Conservation (phyloP, 2,888 invertebrate species). For the Didymodactylos carnosus region DNA sequence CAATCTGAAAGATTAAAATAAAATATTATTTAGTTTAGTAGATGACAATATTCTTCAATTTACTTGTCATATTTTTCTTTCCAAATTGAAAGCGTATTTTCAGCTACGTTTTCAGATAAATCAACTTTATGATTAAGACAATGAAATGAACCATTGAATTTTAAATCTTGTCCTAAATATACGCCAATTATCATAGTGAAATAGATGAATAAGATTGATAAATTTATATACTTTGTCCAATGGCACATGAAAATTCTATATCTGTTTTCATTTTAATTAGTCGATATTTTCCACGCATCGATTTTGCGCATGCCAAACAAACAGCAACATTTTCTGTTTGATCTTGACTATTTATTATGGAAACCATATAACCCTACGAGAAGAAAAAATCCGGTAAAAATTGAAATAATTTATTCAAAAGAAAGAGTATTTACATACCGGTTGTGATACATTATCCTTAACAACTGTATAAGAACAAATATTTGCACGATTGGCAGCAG, state of each 20-base stretch:
- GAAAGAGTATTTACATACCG: conserved; percentile 22
- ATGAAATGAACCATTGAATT: conserved; percentile 25
- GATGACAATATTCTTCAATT: background rate
- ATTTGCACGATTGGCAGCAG: conserved; percentile 30
- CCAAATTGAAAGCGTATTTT: conserved; percentile 26
- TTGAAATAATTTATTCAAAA: background rate
- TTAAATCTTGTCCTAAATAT: background rate
- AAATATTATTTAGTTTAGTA: background rate
- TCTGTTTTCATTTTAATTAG: conserved; percentile 22
- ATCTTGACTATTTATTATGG: conserved; percentile 18
- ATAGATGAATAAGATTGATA: background rate
- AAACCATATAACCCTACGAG: conserved; percentile 23
- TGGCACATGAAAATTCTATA: conserved; percentile 28
- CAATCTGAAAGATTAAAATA: conserved; percentile 17
- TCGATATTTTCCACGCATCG: conserved; percentile 29
- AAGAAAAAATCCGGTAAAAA: background rate
- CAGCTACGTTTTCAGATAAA: conserved; percentile 29
- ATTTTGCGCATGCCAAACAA: conserved; percentile 31
- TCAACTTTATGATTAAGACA: conserved; percentile 33
- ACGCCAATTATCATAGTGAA: background rate
- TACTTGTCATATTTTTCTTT: conserved; percentile 18
- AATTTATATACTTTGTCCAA: conserved; percentile 26
- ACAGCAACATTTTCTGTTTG: conserved; percentile 18
- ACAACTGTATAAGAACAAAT: conserved; percentile 31
- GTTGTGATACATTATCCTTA: conserved; percentile 27